Base-by-base conservation (phyloP, 1,140 invertebrate species). In the Drosophila funebris region DNA sequence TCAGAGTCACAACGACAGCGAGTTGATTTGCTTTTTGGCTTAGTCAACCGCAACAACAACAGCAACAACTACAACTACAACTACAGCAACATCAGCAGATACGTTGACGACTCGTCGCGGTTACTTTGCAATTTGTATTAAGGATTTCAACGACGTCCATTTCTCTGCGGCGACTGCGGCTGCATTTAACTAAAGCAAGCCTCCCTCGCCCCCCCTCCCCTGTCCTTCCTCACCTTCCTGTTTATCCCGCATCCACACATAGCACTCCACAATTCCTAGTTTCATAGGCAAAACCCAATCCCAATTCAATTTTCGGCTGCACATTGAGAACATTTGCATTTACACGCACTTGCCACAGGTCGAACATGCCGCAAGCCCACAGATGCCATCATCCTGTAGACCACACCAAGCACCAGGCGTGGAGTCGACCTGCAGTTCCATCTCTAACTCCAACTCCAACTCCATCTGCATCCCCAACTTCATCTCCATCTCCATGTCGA, bases 71-170 rank as follows among this genome's bases (percentile, higher is more conserved):
- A n/a, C 69, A 54, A 11, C 61, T 52, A 20, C 27, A 66, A 29
- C 36, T 41, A 8, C 64, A 33, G 2, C 53, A 63, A 24, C 72
- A 69, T 7, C 58, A 50, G 18, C 61, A 77, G 56, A 64, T 27
- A 67, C 73, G 61, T 81, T 74, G 74, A 73, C 77, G 75, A 60
- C 54, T 67, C 57, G 46, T 75, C 82, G 82, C 78, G 82, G 82
- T 82, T 82, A 68, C 82, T 81, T 87, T 76, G 82, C 82, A 87
- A 87, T 87, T 87, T 87, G 82, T 87, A 87, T 87, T 87, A 87
- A 82, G 83, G 82, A 87, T 82, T 87, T 71, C 50, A 63, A 46
- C 56, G 70, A 24, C 56, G 11, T 43, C 29, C 66, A 83, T 75
- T 78, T 61, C 52, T 68, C 72, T 75, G 64, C 66, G 75, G 78